Base-by-base conservation (phyloP, 2,888 invertebrate genomes). In the Cerceris rybyensis region DNA sequence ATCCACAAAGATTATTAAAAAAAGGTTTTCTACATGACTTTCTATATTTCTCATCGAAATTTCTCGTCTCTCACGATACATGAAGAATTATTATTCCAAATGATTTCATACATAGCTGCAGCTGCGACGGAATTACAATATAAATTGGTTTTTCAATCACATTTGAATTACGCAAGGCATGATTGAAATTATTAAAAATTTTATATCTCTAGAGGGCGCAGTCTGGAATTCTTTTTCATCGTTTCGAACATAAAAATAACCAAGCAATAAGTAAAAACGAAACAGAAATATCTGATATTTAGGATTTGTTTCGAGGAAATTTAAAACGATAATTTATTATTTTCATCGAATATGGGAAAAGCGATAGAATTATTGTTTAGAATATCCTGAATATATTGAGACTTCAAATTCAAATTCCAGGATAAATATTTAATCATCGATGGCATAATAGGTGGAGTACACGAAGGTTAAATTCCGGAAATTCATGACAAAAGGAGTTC, bases 111-210 rank as follows among this genome's bases (percentile, higher is more conserved):
- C 11, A 17, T 13, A 76, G 75, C 52, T 76, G 75, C 17, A 39
- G 61, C 52, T 16, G 17, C 50, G 13, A 54, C 59, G 63, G 42
- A 63, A 76, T 76, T 74, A 74, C 75, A 74, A 76, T 74, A 68
- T 17, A 76, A 74, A 76, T 76, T 74, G 75, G 39, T 63, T 68
- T 76, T 74, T 68, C 75, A 55, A 58, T 72, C 49, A 17, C 64
- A 69, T 52, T 41, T 42, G 39, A 46, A 52, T 49, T 61, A n/a
- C 17, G 39, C 46, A 11, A 8, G 41, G 11, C 7, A 39, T 16
- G 28, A 71, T 2, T 17, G 50, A 17, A 59, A 74, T 72, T 43
- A 50, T 50, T 52, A 28, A 41, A 54, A 17, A 7, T 28, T 28
- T 28, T 28, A 28, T 28, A 28, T 28, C 28, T 46, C 1, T 5